These are phyloP conservation scores for Mellilla xanthometata DNA, from an alignment of 2,888 invertebrate genomes.

Conservation along the genomic window DNA sequence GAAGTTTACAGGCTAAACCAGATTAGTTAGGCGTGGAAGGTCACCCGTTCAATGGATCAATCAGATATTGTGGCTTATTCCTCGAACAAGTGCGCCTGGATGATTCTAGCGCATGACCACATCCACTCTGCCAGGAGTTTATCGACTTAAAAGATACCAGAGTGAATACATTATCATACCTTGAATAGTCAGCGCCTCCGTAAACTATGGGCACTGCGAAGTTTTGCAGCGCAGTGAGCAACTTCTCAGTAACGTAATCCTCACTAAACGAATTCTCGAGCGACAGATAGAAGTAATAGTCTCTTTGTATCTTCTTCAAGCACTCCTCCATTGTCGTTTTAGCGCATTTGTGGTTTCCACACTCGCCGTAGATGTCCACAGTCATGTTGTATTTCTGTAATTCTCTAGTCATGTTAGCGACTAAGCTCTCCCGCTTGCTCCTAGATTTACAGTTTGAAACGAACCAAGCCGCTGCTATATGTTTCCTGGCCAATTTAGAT, in stretches of 20 bases:
- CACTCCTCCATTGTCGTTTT: conserved; percentile 28
- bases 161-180: too few species aligned
- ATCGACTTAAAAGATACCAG: too few species aligned
- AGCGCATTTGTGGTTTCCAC: conserved; percentile 39
- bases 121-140: too few species aligned
- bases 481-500: conserved; percentile 20
- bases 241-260: conserved; percentile 57
- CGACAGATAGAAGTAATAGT: conserved; percentile 55
- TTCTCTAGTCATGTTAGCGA: conserved; percentile 11
- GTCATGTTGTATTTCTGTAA: conserved; percentile 33
- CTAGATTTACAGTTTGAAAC: conserved; percentile 51
- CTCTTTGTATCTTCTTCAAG: conserved; percentile 33
- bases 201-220: conserved; percentile 84
- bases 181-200: conserved; percentile 83
- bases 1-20: too few species aligned
- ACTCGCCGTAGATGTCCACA: conserved; percentile 46
- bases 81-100: too few species aligned
- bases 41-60: too few species aligned
- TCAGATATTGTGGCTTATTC: too few species aligned
- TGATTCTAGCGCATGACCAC: too few species aligned
- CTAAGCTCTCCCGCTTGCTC: conserved; percentile 40
- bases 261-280: conserved; percentile 51
- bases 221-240: conserved; percentile 65
- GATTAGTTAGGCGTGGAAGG: too few species aligned
- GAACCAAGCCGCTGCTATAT: conserved; percentile 44